Percentiles rank a stretch among this genome's conserved stretches.
phyloP scores from a whole-genome alignment of 2,113 vertebrate genomes.

The Platycercus adscitus region DNA sequence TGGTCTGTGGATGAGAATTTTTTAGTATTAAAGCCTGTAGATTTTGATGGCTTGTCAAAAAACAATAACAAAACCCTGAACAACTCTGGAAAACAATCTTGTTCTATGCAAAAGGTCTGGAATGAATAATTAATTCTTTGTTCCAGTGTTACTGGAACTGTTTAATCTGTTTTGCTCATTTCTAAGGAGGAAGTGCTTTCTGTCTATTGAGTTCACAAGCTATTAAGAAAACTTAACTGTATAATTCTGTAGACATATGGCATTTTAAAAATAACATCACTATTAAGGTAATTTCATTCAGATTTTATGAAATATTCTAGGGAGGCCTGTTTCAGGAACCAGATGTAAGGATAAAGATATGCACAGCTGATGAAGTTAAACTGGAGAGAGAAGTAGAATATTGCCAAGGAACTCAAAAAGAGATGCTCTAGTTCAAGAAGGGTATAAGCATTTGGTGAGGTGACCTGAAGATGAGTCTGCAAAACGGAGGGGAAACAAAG shows the following conservation, averaged over 20 bases:
- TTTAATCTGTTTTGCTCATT: background rate
- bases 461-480: background rate
- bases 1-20: background rate
- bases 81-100: background rate
- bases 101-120: background rate
- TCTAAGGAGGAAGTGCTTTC: background rate
- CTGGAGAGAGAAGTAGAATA: background rate
- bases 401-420: background rate
- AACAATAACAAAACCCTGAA: background rate
- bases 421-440: background rate
- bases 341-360: background rate
- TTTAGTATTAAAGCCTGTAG: background rate
- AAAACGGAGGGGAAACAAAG: background rate
- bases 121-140: slow-evolving; percentile 6
- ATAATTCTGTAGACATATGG: background rate
- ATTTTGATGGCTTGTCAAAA: slow-evolving; percentile 5
- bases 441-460: background rate
- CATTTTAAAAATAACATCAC: background rate
- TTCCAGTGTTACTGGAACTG: background rate
- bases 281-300: background rate
- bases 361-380: background rate
- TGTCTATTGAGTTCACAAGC: background rate
- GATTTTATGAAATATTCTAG: slow-evolving; percentile 11
- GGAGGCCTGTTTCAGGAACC: background rate
- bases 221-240: background rate